Percentiles rank a stretch among this genome's conserved stretches.
phyloP scores from a whole-genome alignment of 2,797 vertebrate genomes.

The Morelia viridis region DNA sequence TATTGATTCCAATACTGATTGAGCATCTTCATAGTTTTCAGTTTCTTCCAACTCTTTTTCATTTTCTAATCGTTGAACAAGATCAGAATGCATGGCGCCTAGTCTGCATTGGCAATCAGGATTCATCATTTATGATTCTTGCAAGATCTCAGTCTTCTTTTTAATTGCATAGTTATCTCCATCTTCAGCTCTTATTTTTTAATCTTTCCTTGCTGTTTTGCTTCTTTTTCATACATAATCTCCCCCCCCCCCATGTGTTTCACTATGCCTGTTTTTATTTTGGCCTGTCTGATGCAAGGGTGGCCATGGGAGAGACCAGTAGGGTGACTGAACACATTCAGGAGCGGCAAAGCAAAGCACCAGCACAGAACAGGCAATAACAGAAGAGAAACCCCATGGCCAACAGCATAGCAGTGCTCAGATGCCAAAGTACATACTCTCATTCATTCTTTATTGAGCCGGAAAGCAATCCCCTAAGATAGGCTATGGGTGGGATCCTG shows the following conservation, averaged over 20 bases:
- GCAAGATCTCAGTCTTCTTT: constrained; percentile 90
- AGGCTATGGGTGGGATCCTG: background rate
- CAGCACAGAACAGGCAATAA: no score
- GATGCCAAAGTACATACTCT: background rate
- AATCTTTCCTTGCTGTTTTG: constrained; percentile 89
- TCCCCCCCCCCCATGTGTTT: constrained; percentile 77
- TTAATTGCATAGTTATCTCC: constrained; percentile 87
- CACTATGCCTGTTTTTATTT: no score
- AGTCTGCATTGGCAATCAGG: constrained; percentile 91
- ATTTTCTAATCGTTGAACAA: constrained; percentile 84
- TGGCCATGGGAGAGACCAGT: no score
- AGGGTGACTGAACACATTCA: no score
- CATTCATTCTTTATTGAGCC: background rate
- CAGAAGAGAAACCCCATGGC: no score
- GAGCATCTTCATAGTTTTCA: constrained; percentile 90
- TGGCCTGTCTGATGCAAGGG: no score
- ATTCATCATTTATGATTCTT: constrained; percentile 95
- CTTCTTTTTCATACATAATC: constrained; percentile 86
- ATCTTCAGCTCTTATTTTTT: constrained; percentile 86
- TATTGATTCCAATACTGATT: constrained; percentile 85
- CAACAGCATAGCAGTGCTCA: no score
- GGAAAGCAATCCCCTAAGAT: background rate
- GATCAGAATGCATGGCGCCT: constrained; percentile 82
- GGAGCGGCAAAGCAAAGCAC: no score
- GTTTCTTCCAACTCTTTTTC: constrained; percentile 88